phyloP scores from a whole-genome alignment of 2,113 vertebrate species.

The Natator depressus region DNA sequence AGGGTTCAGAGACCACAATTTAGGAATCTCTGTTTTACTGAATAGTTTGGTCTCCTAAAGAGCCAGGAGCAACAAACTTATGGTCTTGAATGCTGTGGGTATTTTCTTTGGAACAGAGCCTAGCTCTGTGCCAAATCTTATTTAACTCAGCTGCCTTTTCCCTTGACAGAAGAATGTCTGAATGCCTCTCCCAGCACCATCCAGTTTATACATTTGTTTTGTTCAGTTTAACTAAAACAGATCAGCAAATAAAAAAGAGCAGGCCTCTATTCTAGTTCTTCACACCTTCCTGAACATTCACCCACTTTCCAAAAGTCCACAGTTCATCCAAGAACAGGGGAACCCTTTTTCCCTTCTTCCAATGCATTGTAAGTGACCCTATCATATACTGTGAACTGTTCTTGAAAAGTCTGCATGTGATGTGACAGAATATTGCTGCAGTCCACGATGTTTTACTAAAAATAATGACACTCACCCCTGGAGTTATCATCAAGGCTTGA shows the following conservation, averaged over 20 bases:
- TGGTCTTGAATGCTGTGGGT: constrained; percentile 2
- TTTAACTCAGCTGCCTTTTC: constrained; percentile 8
- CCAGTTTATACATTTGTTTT: not conserved
- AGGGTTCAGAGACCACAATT: not conserved
- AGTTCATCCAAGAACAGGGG: not conserved
- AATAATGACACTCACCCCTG: not conserved
- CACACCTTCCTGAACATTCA: not conserved
- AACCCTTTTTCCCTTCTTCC: not conserved
- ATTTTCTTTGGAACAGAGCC: not conserved
- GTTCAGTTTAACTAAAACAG: not conserved
- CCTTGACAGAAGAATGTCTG: not conserved
- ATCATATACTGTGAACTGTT: not conserved
- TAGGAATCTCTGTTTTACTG: not conserved
- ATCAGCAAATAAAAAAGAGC: not conserved
- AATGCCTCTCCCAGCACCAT: constrained; percentile 39
- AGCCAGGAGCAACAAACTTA: not conserved
- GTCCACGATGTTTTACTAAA: not conserved
- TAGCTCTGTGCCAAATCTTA: not conserved
- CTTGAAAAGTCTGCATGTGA: constrained; percentile 6
- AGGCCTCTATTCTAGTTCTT: constrained; percentile 31
- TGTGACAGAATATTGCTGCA: not conserved
- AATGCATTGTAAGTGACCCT: not conserved
- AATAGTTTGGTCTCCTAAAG: constrained; percentile 6
- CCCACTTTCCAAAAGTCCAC: not conserved
- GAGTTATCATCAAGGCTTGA: not conserved